Conservation (phyloP, 2,797 vertebrate genomes). For the Psittacula echo region DNA sequence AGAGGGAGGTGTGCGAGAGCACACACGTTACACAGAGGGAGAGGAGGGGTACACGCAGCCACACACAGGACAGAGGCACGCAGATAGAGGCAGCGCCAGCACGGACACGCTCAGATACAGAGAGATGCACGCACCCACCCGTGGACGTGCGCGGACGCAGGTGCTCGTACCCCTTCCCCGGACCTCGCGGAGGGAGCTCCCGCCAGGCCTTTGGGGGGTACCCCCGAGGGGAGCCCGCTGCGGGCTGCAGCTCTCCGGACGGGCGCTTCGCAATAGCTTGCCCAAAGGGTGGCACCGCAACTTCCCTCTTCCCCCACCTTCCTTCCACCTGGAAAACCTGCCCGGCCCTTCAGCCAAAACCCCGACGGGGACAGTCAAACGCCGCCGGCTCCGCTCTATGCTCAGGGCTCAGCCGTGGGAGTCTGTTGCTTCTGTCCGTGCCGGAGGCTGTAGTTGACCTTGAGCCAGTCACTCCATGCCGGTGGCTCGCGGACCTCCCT, state of each 20-base stretch:
- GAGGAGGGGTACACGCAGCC: background rate
- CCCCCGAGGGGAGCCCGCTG: background rate
- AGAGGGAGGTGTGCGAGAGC: background rate
- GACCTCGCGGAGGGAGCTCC: background rate
- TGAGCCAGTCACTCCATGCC: background rate
- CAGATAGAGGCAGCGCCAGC: background rate
- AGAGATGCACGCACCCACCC: background rate
- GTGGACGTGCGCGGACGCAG: background rate
- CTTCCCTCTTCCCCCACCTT: background rate
- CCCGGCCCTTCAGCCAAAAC: background rate
- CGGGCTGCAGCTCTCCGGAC: background rate
- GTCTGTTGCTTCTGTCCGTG: background rate
- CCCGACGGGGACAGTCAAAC: background rate
- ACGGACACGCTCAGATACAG: background rate
- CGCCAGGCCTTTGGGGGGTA: background rate
- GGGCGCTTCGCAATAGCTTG: background rate
- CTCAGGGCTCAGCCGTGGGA: background rate
- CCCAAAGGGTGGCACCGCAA: background rate
- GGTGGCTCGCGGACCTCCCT: background rate
- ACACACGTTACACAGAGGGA: background rate
- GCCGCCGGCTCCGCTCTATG: background rate
- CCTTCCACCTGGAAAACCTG: background rate
- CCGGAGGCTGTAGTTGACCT: constrained; percentile 35
- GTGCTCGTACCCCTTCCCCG: background rate
- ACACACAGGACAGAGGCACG: background rate